Evolutionary conservation across 2,797 vertebrate genomes (phyloP).

Genomic region (Hipposideros larvatus): DNA sequence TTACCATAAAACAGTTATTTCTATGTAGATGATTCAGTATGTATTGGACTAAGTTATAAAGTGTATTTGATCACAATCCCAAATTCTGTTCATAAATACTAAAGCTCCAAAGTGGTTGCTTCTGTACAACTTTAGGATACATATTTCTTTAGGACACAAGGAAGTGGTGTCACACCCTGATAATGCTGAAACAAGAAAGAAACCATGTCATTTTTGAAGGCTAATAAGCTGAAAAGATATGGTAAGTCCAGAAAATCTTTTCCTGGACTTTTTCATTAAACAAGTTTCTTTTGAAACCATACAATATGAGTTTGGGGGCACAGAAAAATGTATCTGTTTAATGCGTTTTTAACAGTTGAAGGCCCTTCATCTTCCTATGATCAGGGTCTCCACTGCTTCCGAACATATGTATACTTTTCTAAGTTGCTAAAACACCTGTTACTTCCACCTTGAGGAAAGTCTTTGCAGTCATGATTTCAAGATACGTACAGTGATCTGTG

Average conservation of each 20-base stretch:
- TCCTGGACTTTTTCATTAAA: slow-evolving; percentile 22
- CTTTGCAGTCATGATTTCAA: slow-evolving; percentile 6
- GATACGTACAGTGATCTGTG: not conserved
- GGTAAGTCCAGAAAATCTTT: not conserved
- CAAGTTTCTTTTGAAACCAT: not conserved
- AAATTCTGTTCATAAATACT: slow-evolving; percentile 31
- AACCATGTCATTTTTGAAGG: not conserved
- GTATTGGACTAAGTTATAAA: slow-evolving; percentile 4
- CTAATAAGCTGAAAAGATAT: not conserved
- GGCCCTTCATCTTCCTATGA: not conserved
- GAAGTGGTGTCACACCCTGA: not conserved
- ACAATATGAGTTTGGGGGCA: not conserved
- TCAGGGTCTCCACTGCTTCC: not conserved
- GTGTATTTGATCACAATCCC: not conserved
- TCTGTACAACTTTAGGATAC: not conserved
- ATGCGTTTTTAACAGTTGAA: not conserved
- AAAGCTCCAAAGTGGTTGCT: not conserved
- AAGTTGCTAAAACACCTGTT: slow-evolving; percentile 12
- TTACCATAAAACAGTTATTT: not conserved
- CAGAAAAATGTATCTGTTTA: not conserved
- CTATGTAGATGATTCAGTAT: not conserved
- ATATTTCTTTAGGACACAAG: not conserved
- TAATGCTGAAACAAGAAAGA: slow-evolving; percentile 24
- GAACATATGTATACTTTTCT: not conserved
- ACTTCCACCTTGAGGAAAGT: not conserved